Conservation (phyloP, 2,113 vertebrate species). For the Anseranas semipalmata region DNA sequence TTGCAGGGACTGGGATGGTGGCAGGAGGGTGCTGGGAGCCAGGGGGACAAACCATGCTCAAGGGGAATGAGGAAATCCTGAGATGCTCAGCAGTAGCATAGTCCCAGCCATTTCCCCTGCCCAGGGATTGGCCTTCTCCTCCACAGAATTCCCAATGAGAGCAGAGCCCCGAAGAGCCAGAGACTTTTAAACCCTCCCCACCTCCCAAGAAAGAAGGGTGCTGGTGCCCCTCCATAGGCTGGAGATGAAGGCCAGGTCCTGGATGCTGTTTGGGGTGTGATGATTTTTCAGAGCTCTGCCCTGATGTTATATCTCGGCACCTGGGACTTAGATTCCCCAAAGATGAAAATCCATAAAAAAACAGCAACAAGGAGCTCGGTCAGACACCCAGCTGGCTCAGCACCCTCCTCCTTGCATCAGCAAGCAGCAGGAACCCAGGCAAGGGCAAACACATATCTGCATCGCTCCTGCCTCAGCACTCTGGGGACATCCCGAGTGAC, state of each 20-base stretch:
- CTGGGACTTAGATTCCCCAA: neutral
- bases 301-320: neutral
- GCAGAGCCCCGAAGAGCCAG: neutral
- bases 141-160: neutral
- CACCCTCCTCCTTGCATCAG: neutral
- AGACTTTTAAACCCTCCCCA: neutral
- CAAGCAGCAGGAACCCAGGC: fast-evolving
- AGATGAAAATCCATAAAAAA: neutral
- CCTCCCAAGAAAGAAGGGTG: too few relatives aligned
- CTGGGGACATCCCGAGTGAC: too few relatives aligned
- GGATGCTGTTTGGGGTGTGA: neutral
- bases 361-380: neutral
- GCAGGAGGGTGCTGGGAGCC: neutral
- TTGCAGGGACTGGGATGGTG: fast-evolving
- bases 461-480: neutral
- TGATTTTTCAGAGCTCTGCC: neutral
- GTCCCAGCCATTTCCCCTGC: neutral
- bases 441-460: too few relatives aligned
- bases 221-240: fast-evolving
- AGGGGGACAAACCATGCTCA: neutral
- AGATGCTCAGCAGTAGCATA: neutral
- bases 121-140: neutral
- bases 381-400: neutral
- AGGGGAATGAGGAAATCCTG: neutral
- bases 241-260: neutral